A percentile compares a stretch with the other conserved stretches of the same genome.
Evolutionary conservation across 37 sponge, comb jelly and placozoan species (phyloP).

Genomic region (Amphimedon queenslandica): DNA sequence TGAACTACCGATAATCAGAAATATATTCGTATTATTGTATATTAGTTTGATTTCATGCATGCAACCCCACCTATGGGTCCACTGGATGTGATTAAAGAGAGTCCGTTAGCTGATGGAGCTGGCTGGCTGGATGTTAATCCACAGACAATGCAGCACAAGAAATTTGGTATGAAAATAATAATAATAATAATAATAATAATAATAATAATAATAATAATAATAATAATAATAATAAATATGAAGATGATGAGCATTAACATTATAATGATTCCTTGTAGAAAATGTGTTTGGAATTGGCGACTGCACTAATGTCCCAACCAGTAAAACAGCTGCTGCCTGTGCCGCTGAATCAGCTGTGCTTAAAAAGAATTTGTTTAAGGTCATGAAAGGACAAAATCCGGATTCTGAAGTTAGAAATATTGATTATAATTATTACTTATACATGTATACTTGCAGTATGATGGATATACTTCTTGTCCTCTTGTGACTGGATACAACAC

Average conservation of each 20-base stretch:
- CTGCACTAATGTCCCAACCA: constrained; percentile 84
- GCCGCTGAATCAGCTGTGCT: constrained; percentile 82
- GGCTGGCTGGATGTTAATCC: constrained; percentile 92
- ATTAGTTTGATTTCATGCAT: constrained; percentile 81
- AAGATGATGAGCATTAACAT: too few species aligned
- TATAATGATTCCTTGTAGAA: background rate
- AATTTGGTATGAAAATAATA: too few species aligned
- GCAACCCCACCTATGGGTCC: constrained; percentile 86
- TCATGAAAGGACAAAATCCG: constrained; percentile 65
- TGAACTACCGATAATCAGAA: too few species aligned
- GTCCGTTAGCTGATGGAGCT: constrained; percentile 55
- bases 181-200: too few species aligned
- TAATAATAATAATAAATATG: too few species aligned
- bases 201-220: too few species aligned
- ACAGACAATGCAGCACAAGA: constrained; percentile 77
- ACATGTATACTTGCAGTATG: constrained; percentile 45
- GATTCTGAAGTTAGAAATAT: background rate
- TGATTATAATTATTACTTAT: background rate
- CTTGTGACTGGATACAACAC: constrained; percentile 75
- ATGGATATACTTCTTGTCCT: constrained; percentile 92
- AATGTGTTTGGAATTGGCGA: constrained; percentile 92
- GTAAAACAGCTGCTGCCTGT: constrained; percentile 85
- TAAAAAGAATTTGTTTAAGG: constrained; percentile 34
- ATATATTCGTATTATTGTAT: background rate
- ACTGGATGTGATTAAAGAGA: constrained; percentile 56